Conservation (phyloP, 2,888 invertebrate species). For the Corythucha ciliata region DNA sequence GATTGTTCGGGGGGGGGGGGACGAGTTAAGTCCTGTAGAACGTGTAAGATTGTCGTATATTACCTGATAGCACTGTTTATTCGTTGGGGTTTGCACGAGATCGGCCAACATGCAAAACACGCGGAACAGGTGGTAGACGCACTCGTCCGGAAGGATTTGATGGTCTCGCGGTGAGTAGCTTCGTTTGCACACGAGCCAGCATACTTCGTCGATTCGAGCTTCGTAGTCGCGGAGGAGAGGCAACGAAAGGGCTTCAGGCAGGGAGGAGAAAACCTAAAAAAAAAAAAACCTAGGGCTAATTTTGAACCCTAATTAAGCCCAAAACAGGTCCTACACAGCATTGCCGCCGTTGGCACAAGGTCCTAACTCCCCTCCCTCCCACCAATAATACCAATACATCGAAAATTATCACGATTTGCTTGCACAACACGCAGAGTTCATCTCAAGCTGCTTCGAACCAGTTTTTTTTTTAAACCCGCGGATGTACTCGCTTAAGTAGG, state of each 20-base stretch:
- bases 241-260: conserved; percentile 52
- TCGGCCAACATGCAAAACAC: conserved; percentile 72
- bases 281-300: no score
- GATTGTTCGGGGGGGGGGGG: not conserved
- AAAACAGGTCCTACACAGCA: no score
- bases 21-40: no score
- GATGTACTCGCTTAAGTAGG: no score
- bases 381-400: no score
- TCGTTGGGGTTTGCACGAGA: conserved; percentile 52
- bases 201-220: conserved; percentile 61
- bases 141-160: conserved; percentile 53
- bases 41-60: conserved; percentile 30
- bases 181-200: conserved; percentile 70
- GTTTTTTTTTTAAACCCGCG: no score
- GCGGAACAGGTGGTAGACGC: conserved; percentile 62
- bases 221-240: conserved; percentile 52
- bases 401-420: no score
- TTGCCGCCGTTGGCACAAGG: no score
- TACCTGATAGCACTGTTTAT: conserved; percentile 47
- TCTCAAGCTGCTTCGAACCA: no score
- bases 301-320: no score
- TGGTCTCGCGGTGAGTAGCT: conserved; percentile 51
- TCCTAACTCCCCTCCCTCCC: no score
- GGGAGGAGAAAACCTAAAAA: conserved; percentile 49
- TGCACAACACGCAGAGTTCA: no score